phyloP scores from a whole-genome alignment of 2,113 vertebrate species.

The Cryptotis parvus region DNA sequence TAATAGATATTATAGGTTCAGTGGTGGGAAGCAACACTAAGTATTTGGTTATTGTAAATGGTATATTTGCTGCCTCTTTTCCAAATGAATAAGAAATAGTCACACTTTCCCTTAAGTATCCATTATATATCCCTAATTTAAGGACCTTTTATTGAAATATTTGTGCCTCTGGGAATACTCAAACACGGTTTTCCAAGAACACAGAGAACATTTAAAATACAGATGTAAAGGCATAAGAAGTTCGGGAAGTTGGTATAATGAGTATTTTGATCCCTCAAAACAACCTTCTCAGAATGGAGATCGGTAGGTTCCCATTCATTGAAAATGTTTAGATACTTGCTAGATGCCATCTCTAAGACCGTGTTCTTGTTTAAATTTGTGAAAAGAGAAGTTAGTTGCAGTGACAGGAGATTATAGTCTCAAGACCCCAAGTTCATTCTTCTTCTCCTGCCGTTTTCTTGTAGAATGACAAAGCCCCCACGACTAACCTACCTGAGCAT shows the following conservation, averaged over 20 bases:
- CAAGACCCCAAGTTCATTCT: not conserved
- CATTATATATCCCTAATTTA: no score
- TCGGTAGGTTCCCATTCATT: not conserved
- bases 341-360: not conserved
- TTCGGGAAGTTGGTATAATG: not conserved
- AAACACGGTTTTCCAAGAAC: no score
- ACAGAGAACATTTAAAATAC: no score
- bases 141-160: no score
- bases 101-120: no score
- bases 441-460: not conserved
- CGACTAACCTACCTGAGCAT: slow-evolving; percentile 77
- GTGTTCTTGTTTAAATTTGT: not conserved
- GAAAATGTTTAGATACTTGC: not conserved
- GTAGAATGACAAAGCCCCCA: slow-evolving; percentile 54
- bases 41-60: no score
- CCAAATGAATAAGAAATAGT: no score
- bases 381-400: not conserved
- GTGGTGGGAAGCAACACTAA: no score
- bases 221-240: no score
- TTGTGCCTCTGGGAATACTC: no score
- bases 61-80: no score
- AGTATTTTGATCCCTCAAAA: not conserved
- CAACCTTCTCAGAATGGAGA: slow-evolving; percentile 20
- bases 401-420: not conserved
- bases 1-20: no score